Evolutionary conservation across 2,113 vertebrate species (phyloP).

Genomic region (Neogobius melanostomus): DNA sequence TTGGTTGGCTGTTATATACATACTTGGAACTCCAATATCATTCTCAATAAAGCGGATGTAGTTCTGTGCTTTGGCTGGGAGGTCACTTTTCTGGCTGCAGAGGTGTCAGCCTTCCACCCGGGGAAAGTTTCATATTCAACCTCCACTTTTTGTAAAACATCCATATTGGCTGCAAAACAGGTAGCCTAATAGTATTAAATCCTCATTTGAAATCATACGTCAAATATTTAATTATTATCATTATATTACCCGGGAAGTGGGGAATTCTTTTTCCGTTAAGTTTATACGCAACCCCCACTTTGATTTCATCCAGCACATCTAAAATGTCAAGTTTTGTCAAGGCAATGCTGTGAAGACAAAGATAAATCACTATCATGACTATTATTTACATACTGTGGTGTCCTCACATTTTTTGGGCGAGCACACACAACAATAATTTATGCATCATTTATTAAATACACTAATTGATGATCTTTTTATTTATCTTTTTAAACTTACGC

Average conservation of each 20-base stretch:
- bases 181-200: not conserved
- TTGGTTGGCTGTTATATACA: slow-evolving; percentile 27
- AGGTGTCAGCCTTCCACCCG: slow-evolving; percentile 95
- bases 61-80: slow-evolving; percentile 92
- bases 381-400: not conserved
- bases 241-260: slow-evolving; percentile 89
- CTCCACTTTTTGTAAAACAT: slow-evolving; percentile 93
- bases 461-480: not conserved
- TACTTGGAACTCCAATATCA: slow-evolving; percentile 92
- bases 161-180: slow-evolving; percentile 86
- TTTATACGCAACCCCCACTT: slow-evolving; percentile 93
- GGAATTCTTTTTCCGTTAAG: slow-evolving; percentile 93
- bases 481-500: slow-evolving; percentile 79
- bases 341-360: slow-evolving; percentile 82
- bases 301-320: slow-evolving; percentile 92
- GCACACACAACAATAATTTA: not conserved
- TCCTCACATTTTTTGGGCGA: too few relatives aligned
- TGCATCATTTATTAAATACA: not conserved
- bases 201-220: not conserved
- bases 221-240: not conserved
- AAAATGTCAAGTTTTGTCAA: slow-evolving; percentile 98
- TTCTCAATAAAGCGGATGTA: slow-evolving; percentile 97
- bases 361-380: not conserved
- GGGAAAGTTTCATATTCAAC: slow-evolving; percentile 96
- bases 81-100: slow-evolving; percentile 89